A percentile compares a stretch with the other conserved stretches of the same genome.
These are phyloP conservation scores for Caerostris extrusa DNA, from an alignment of 1,140 invertebrate species.

Conservation along the genomic window DNA sequence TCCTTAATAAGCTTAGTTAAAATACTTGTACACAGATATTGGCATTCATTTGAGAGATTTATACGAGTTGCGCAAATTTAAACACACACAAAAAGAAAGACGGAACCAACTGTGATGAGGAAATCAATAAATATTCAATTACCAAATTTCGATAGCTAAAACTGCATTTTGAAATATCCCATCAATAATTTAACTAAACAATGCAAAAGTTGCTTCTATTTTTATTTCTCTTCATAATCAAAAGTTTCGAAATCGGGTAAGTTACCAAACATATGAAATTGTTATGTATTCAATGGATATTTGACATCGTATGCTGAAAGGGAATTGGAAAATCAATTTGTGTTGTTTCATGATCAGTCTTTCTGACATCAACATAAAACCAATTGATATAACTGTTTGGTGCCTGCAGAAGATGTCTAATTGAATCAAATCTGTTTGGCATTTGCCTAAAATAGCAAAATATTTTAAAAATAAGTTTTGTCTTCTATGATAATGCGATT, in stretches of 20 bases:
- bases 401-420: background rate
- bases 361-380: background rate
- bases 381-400: background rate
- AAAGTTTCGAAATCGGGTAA: background rate
- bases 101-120: background rate
- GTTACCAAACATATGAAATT: background rate
- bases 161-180: background rate
- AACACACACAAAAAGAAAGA: background rate
- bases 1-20: no score
- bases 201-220: background rate
- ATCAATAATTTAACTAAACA: background rate
- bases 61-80: background rate
- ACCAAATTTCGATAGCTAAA: background rate
- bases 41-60: no score
- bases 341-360: background rate
- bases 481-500: background rate
- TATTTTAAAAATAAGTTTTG: background rate
- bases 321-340: constrained; percentile 39
- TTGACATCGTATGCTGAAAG: background rate
- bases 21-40: no score
- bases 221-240: background rate
- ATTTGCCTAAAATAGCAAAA: background rate
- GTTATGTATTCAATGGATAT: background rate
- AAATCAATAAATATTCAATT: background rate
- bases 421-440: background rate